Evolutionary conservation across 2,797 vertebrate species (phyloP).

Genomic region (Danio jaintianensis): DNA sequence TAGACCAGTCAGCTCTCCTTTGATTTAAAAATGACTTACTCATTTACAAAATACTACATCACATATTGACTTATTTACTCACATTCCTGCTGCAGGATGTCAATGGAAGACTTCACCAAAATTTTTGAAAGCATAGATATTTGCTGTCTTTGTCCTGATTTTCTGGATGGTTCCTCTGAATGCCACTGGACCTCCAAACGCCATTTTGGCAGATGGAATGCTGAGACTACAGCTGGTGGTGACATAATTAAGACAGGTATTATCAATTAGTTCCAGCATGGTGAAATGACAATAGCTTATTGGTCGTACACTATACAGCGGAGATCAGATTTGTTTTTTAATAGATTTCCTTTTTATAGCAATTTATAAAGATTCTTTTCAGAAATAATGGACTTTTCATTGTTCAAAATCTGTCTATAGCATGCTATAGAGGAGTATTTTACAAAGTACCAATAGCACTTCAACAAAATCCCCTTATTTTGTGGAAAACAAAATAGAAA

Average conservation of each 20-base stretch:
- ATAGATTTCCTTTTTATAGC: no score
- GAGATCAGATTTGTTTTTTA: no score
- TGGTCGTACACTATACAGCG: no score
- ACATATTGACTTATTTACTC: neutral
- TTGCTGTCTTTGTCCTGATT: slow-evolving; percentile 84
- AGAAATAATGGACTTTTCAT: no score
- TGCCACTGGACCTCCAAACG: slow-evolving; percentile 81
- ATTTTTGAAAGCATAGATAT: slow-evolving; percentile 81
- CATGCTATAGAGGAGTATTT: no score
- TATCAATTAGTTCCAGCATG: neutral
- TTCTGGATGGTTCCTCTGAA: slow-evolving; percentile 75
- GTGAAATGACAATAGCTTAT: neutral
- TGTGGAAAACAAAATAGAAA: no score
- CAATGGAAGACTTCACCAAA: slow-evolving; percentile 78
- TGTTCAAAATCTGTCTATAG: no score
- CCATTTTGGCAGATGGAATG: slow-evolving; percentile 82
- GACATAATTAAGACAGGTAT: slow-evolving; percentile 66
- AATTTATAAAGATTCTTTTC: no score
- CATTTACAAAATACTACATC: neutral
- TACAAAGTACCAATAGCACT: no score
- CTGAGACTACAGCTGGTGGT: slow-evolving; percentile 83
- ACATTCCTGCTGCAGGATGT: slow-evolving; percentile 78
- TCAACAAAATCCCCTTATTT: no score
- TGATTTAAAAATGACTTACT: neutral
- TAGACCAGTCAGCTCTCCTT: neutral